phyloP scores from a whole-genome alignment of 2,888 invertebrate species.

The Mesoligia furuncula region DNA sequence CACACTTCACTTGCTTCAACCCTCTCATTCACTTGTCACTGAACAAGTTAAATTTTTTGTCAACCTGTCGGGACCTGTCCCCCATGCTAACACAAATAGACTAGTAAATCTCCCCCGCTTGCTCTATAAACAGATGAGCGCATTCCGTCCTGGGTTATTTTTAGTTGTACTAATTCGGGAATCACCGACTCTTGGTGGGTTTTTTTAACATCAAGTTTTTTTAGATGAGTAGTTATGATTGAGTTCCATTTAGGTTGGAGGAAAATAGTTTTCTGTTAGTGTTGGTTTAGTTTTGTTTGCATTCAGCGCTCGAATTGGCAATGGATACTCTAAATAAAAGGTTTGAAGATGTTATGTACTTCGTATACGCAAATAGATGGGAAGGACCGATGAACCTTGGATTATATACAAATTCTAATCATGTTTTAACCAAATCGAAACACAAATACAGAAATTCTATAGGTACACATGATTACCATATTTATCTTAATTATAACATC shows the following conservation, averaged over 20 bases:
- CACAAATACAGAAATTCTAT: neutral
- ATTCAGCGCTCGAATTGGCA: constrained; percentile 29
- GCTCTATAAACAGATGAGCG: constrained; percentile 86
- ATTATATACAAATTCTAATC: constrained; percentile 18
- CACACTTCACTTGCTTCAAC: constrained; percentile 64
- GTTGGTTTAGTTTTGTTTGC: constrained; percentile 35
- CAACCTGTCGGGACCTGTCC: constrained; percentile 81
- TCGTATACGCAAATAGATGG: constrained; percentile 10
- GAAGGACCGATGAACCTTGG: constrained; percentile 18
- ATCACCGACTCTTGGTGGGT: constrained; percentile 72
- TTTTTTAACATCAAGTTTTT: constrained; percentile 65
- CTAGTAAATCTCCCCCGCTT: constrained; percentile 83
- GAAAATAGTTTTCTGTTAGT: constrained; percentile 36
- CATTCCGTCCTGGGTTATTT: constrained; percentile 84
- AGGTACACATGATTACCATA: neutral
- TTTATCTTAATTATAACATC: constrained; percentile 2
- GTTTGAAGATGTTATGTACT: constrained; percentile 7
- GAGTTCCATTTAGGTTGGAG: constrained; percentile 44
- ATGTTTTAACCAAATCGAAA: neutral
- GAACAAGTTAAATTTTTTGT: constrained; percentile 70
- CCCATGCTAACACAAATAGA: constrained; percentile 75
- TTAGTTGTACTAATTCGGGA: constrained; percentile 85
- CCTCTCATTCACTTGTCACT: constrained; percentile 65
- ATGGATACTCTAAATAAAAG: constrained; percentile 22
- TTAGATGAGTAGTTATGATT: constrained; percentile 54